Evolutionary conservation across 2,797 vertebrate species (phyloP).

Genomic region (Spinus olivaceus): DNA sequence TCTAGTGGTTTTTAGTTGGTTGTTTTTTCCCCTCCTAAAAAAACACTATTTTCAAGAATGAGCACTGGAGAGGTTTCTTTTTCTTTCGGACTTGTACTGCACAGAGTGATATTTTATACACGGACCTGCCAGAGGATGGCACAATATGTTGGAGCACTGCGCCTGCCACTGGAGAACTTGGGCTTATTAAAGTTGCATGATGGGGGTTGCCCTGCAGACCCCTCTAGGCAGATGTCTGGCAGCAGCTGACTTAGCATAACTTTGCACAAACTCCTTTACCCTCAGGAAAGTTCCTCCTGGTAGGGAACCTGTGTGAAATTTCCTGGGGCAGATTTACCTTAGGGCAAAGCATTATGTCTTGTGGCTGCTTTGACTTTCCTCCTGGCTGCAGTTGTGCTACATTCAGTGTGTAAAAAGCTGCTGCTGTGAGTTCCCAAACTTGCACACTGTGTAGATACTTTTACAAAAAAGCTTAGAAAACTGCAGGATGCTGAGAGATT

Average conservation of each 20-base stretch:
- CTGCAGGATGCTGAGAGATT: not conserved
- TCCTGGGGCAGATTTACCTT: slow-evolving; percentile 23
- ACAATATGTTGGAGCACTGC: not conserved
- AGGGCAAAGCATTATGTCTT: not conserved
- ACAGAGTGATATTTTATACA: not conserved
- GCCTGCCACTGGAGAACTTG: not conserved
- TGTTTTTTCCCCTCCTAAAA: not conserved
- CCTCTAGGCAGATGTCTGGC: slow-evolving; percentile 42
- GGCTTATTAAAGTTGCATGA: not conserved
- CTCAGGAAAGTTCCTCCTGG: not conserved
- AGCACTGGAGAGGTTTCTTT: not conserved
- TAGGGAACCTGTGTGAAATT: not conserved
- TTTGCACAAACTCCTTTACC: not conserved
- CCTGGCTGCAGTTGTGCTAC: not conserved
- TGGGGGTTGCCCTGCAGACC: slow-evolving; percentile 4
- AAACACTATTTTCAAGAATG: not conserved
- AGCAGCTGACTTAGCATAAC: slow-evolving; percentile 26
- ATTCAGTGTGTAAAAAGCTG: not conserved
- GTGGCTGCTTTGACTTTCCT: not conserved
- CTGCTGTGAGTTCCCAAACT: not conserved
- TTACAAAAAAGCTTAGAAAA: not conserved
- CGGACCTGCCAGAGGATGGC: not conserved
- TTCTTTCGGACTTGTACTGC: not conserved
- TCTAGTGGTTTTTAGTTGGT: not conserved
- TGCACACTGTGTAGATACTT: not conserved